phyloP scores from a whole-genome alignment of 1,140 invertebrate genomes.

The Mya arenaria region DNA sequence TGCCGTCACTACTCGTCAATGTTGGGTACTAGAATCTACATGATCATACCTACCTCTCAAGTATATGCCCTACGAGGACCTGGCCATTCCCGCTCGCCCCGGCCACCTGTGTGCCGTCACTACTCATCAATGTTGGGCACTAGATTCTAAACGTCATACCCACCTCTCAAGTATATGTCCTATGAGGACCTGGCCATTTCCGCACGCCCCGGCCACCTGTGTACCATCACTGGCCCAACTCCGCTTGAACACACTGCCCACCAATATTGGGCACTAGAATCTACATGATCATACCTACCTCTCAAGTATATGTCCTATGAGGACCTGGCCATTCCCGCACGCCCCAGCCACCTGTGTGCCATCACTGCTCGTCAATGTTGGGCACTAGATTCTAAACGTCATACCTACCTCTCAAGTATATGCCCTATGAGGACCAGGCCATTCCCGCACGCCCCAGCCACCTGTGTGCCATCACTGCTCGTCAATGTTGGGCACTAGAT shows the following conservation, averaged over 20 bases:
- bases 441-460: conserved; percentile 92
- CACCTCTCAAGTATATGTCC: conserved; percentile 95
- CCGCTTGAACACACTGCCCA: conserved; percentile 93
- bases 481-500: no score
- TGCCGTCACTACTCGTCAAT: no score
- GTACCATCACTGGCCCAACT: conserved; percentile 98
- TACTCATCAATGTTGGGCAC: no score
- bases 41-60: no score
- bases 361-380: no score
- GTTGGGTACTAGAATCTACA: no score
- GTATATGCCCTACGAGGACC: conserved; percentile 94
- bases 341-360: conserved; percentile 97
- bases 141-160: no score
- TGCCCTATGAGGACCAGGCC: conserved; percentile 91
- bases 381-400: no score
- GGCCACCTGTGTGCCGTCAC: no score
- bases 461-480: no score
- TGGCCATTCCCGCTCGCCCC: conserved; percentile 95
- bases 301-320: conserved; percentile 97
- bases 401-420: no score
- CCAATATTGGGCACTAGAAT: no score
- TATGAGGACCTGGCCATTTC: conserved; percentile 94
- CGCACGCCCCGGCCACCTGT: conserved; percentile 95
- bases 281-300: conserved; percentile 89
- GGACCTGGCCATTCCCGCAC: conserved; percentile 93